A percentile compares a stretch with the other conserved stretches of the same genome.
Conservation (phyloP, 1,140 invertebrate genomes). For the Drosophila sucinea region DNA sequence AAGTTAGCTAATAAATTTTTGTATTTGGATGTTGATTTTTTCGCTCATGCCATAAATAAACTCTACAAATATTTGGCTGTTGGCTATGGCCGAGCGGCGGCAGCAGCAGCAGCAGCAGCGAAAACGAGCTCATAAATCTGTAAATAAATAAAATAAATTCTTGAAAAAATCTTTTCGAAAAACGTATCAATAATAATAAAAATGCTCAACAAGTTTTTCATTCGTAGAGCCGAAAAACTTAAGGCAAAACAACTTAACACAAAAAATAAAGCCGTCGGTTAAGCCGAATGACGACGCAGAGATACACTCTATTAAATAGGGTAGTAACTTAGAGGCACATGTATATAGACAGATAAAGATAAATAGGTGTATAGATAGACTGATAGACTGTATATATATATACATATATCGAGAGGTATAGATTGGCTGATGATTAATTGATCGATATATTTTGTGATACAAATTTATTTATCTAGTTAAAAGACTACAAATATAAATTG, state of each 20-base stretch:
- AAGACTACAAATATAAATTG: too few species aligned
- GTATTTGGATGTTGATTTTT: conserved; percentile 36
- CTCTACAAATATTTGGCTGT: conserved; percentile 74
- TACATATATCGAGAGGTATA: too few species aligned
- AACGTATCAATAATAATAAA: conserved; percentile 81
- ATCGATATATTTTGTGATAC: too few species aligned
- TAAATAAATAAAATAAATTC: conserved; percentile 79
- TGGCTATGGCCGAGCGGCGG: conserved; percentile 28
- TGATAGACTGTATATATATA: too few species aligned
- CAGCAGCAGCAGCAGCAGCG: conserved; percentile 16
- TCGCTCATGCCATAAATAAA: conserved; percentile 70
- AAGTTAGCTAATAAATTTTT: conserved; percentile 75
- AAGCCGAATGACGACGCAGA: neutral
- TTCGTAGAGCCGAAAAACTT: conserved; percentile 8
- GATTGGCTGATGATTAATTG: too few species aligned
- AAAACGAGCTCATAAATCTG: conserved; percentile 74
- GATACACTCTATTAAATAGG: neutral
- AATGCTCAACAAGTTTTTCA: conserved; percentile 78
- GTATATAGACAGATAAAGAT: too few species aligned
- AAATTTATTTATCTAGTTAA: too few species aligned
- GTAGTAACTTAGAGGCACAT: too few species aligned
- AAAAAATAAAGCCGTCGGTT: neutral
- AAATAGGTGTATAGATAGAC: too few species aligned
- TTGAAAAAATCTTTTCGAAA: conserved; percentile 66
- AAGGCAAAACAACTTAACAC: neutral